Evolutionary conservation across 2,797 vertebrate genomes (phyloP).

Genomic region (Erpetoichthys calabaricus): DNA sequence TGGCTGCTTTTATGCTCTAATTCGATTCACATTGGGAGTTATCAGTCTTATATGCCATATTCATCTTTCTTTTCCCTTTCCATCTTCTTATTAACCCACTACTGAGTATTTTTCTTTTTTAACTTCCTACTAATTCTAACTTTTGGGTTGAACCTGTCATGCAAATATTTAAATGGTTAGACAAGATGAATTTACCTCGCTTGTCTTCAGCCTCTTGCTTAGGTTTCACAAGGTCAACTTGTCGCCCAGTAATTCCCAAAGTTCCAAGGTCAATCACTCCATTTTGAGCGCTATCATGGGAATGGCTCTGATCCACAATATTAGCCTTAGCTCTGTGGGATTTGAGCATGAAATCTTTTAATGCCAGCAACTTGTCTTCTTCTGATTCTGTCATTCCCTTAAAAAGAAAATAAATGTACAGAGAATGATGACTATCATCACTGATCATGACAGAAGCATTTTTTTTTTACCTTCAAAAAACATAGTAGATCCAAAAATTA

Average conservation of each 20-base stretch:
- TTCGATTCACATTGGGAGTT: no score
- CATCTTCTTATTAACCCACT: no score
- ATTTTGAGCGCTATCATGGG: slow-evolving; percentile 67
- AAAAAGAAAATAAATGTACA: slow-evolving; percentile 13
- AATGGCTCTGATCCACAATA: slow-evolving; percentile 77
- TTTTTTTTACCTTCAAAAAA: no score
- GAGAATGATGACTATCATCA: slow-evolving; percentile 7
- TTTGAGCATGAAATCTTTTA: slow-evolving; percentile 95
- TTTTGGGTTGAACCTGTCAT: no score
- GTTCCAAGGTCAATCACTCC: slow-evolving; percentile 73
- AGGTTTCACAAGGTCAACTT: slow-evolving; percentile 81
- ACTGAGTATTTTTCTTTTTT: no score
- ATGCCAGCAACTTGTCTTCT: slow-evolving; percentile 86
- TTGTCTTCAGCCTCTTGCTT: slow-evolving; percentile 82
- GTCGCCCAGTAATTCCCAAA: slow-evolving; percentile 76
- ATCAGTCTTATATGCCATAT: no score
- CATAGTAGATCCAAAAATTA: no score
- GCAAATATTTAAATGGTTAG: no score
- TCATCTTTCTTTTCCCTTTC: no score
- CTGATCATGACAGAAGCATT: no score
- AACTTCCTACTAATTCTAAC: no score
- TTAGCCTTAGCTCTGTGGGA: slow-evolving; percentile 93
- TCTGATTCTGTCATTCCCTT: slow-evolving; percentile 94
- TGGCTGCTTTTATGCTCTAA: no score
- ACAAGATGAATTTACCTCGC: slow-evolving; percentile 50